Evolutionary conservation across 35 echinoderm and acorn worm genomes (phyloP).

Genomic region (Strongylocentrotus purpuratus): DNA sequence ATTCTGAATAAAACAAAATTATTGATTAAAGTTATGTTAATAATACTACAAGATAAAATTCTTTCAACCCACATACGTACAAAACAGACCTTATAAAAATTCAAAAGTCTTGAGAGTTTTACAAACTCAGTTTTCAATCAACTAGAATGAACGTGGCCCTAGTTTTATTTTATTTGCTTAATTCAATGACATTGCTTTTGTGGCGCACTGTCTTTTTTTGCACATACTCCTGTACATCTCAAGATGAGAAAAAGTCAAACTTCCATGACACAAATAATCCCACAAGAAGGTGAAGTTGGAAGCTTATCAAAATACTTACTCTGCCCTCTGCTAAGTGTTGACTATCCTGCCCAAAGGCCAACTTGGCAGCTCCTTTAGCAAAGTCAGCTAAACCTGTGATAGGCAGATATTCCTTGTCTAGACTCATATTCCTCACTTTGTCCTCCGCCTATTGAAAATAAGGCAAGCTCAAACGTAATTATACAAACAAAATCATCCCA

Average conservation of each 20-base stretch:
- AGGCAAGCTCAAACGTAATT: not conserved
- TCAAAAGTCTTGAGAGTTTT: too few species aligned
- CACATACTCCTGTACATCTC: too few species aligned
- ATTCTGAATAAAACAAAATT: constrained; percentile 52
- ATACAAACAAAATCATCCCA: not conserved
- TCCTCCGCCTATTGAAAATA: constrained; percentile 76
- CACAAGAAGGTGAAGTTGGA: too few species aligned
- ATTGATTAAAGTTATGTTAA: not conserved
- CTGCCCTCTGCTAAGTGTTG: constrained; percentile 61
- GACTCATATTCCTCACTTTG: constrained; percentile 58
- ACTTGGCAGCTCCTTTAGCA: constrained; percentile 81
- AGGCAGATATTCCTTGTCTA: constrained; percentile 93
- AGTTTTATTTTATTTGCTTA: too few species aligned
- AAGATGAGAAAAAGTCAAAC: too few species aligned
- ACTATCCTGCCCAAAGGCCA: constrained; percentile 85
- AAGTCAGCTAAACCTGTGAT: constrained; percentile 93
- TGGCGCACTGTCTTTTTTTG: too few species aligned
- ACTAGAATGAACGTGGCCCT: too few species aligned
- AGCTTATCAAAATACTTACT: constrained; percentile 55
- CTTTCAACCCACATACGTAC: not conserved
- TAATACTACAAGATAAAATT: not conserved
- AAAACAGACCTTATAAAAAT: not conserved
- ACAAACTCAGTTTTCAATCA: too few species aligned
- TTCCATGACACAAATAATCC: too few species aligned
- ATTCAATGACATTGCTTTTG: too few species aligned